Evolutionary conservation across 2,113 vertebrate species (phyloP).

Genomic region (Cichladusa arquata): DNA sequence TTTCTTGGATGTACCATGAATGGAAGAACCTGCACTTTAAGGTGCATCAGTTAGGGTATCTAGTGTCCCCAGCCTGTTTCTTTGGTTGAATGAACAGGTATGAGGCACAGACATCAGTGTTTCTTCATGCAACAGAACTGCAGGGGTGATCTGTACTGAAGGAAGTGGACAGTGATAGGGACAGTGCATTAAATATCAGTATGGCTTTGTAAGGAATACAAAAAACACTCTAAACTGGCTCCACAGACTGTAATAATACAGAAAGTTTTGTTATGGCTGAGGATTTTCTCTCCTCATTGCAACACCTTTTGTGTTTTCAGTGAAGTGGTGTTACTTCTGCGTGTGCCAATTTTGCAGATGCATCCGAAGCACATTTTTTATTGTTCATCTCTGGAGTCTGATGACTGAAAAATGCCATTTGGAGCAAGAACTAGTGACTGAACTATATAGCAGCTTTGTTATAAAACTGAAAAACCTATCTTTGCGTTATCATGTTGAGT

Average conservation of each 20-base stretch:
- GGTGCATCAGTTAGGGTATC: not conserved
- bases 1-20: not conserved
- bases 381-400: not conserved
- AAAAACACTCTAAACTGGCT: not conserved
- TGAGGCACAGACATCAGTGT: not conserved
- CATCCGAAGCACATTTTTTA: not conserved
- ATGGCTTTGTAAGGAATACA: not conserved
- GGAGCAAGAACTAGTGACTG: not conserved
- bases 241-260: not conserved
- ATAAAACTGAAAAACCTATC: not conserved
- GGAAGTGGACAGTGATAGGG: not conserved
- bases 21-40: not conserved
- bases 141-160: not conserved
- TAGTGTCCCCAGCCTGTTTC: not conserved
- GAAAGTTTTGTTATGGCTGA: not conserved
- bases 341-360: fast-evolving
- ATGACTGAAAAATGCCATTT: not conserved
- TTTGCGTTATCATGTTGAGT: not conserved
- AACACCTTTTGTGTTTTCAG: not conserved
- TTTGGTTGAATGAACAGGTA: not conserved
- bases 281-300: not conserved
- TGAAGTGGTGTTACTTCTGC: not conserved
- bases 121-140: not conserved
- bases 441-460: not conserved
- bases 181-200: not conserved